phyloP scores from a whole-genome alignment of 2,888 invertebrate genomes.

The Idaea dimidiata region DNA sequence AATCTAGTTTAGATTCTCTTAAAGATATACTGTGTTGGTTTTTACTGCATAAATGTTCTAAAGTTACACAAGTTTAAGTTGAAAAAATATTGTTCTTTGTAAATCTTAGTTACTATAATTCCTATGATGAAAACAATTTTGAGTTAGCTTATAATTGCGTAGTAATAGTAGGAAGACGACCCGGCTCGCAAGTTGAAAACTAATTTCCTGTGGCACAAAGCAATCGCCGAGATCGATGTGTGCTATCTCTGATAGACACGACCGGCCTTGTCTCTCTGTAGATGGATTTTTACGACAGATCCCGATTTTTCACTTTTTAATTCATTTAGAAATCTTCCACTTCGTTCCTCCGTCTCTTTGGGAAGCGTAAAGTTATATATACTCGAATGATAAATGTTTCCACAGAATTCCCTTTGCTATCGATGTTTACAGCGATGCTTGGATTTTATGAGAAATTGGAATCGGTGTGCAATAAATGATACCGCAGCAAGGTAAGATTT shows the following conservation, averaged over 20 bases:
- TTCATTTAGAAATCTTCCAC: background rate
- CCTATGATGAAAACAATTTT: background rate
- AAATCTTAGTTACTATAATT: background rate
- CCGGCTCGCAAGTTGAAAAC: constrained; percentile 61
- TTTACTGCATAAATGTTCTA: too few species aligned
- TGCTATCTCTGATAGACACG: constrained; percentile 48
- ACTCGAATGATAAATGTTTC: background rate
- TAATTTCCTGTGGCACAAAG: constrained; percentile 75
- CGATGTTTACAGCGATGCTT: background rate
- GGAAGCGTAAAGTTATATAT: background rate
- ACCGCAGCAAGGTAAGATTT: too few species aligned
- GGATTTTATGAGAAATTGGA: background rate
- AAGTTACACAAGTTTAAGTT: too few species aligned
- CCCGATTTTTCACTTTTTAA: constrained; percentile 26
- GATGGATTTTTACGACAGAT: constrained; percentile 48
- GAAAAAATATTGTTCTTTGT: background rate
- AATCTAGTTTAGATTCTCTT: too few species aligned
- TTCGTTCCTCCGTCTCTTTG: constrained; percentile 12
- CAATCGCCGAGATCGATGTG: constrained; percentile 60
- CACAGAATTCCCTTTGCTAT: background rate
- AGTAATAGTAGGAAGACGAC: constrained; percentile 31
- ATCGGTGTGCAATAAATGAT: background rate
- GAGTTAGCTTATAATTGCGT: background rate
- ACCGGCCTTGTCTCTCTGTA: constrained; percentile 39
- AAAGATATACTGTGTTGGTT: too few species aligned